Evolutionary conservation across 2,888 invertebrate species (phyloP).

Genomic region (Limnephilus marmoratus): DNA sequence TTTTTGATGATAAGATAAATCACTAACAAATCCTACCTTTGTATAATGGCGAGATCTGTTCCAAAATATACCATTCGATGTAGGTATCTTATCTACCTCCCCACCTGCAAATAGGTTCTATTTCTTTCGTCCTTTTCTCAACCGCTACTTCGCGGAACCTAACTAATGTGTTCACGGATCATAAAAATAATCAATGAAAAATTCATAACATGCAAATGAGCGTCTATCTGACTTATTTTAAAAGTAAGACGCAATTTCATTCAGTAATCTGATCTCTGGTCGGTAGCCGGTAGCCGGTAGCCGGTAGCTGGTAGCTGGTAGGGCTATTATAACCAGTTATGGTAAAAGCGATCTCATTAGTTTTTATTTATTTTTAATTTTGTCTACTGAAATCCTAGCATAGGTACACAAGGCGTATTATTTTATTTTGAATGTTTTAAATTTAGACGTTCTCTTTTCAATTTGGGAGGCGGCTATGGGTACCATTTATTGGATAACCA

Average conservation of each 20-base stretch:
- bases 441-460: too few relatives aligned
- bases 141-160: background rate
- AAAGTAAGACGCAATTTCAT: slow-evolving; percentile 13
- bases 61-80: too few relatives aligned
- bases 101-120: too few relatives aligned
- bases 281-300: background rate
- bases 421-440: too few relatives aligned
- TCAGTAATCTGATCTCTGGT: background rate
- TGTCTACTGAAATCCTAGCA: background rate
- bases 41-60: too few relatives aligned
- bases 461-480: too few relatives aligned
- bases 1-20: too few relatives aligned
- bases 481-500: too few relatives aligned
- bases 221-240: background rate
- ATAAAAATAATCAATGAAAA: background rate
- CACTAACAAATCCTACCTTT: too few relatives aligned
- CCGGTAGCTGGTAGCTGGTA: background rate
- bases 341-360: background rate
- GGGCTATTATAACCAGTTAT: background rate
- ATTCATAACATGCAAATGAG: background rate
- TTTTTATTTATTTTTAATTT: background rate
- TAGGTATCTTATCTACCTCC: too few relatives aligned
- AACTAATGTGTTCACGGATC: background rate
- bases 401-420: too few relatives aligned
- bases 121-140: background rate